Base-by-base conservation (phyloP, 2,888 invertebrate species). In the Syritta pipiens region DNA sequence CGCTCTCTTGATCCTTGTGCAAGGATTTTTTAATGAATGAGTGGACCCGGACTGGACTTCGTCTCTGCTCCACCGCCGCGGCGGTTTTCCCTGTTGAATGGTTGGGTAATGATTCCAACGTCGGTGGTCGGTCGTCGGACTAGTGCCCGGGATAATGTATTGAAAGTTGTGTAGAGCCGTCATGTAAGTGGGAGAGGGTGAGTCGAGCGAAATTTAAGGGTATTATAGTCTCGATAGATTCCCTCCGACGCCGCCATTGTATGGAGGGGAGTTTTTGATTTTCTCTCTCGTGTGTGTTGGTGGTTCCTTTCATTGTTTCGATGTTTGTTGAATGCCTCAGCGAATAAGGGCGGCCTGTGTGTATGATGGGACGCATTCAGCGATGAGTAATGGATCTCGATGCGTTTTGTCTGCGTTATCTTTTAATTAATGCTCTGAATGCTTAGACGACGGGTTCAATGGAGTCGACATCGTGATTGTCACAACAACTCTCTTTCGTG, bases 21-120 rank as follows among this genome's bases (percentile, higher is more conserved):
- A 57, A 67, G 74, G 68, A 68, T n/a, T 68, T 72, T 68, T 72
- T 79, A 79, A 74, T 79, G 79, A 79, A 72, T 51, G 51, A 32
- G 22, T 19, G 42, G 28, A 10, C n/a, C n/a, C n/a, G n/a, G n/a
- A n/a, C n/a, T n/a, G 49, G 7, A 12, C 10, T 26, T 28, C 28
- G 26, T 46, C 32, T 30, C 28, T 22, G 37, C 51, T 19, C 30
- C 24, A 22, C 22, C 49, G 59, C 17, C 3, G 30, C 24, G 48
- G 5, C 12, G 40, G 40, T 62, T 62, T 46, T 57, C 72, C 48
- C 59, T 62, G 60, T 62, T 67, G 79, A 79, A 79, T 68, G 26
- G 72, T 57, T 68, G 67, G 79, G 57, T 79, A 79, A 74, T 79
- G 79, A 74, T 68, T 57, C 62, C 60, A 62, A 37, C 40, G 67